Conservation (phyloP, 2,888 invertebrate genomes). For the Cephus sareptanus region DNA sequence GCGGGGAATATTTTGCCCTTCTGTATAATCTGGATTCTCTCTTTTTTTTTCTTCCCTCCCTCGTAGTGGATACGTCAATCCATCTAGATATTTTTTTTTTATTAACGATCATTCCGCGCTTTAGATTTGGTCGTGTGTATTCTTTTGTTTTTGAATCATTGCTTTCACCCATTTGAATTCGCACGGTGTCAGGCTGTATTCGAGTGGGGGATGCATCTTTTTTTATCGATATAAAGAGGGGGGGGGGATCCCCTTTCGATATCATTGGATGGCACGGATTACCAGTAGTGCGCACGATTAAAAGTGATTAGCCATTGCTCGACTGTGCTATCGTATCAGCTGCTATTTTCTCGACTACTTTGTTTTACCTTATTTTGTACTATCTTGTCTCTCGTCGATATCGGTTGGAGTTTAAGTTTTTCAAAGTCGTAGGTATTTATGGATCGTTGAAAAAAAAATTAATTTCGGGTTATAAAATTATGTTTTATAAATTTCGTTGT, state of each 20-base stretch:
- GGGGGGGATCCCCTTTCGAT: background rate
- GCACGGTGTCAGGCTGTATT: background rate
- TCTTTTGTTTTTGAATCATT: background rate
- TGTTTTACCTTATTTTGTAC: background rate
- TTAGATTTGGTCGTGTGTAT: background rate
- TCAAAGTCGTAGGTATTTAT: background rate
- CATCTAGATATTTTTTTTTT: background rate
- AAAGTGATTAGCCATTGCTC: slow-evolving; percentile 2
- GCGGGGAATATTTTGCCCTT: slow-evolving; percentile 64
- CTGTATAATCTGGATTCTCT: slow-evolving; percentile 47
- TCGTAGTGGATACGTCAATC: background rate
- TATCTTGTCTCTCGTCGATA: background rate
- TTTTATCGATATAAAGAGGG: background rate
- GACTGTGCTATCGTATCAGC: background rate
- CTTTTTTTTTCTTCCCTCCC: slow-evolving; percentile 19
- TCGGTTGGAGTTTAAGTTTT: background rate
- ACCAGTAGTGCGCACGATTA: background rate
- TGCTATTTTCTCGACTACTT: background rate
- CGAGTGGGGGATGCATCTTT: background rate
- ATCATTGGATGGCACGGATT: slow-evolving; percentile 4
- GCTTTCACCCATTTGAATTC: background rate
- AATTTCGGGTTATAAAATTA: background rate
- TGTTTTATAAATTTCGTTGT: background rate
- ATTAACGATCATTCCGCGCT: background rate
- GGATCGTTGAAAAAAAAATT: background rate